A percentile compares a stretch with the other conserved stretches of the same genome.
phyloP scores from a whole-genome alignment of 2,797 vertebrate species.

The Chlorospingus semifuscus region DNA sequence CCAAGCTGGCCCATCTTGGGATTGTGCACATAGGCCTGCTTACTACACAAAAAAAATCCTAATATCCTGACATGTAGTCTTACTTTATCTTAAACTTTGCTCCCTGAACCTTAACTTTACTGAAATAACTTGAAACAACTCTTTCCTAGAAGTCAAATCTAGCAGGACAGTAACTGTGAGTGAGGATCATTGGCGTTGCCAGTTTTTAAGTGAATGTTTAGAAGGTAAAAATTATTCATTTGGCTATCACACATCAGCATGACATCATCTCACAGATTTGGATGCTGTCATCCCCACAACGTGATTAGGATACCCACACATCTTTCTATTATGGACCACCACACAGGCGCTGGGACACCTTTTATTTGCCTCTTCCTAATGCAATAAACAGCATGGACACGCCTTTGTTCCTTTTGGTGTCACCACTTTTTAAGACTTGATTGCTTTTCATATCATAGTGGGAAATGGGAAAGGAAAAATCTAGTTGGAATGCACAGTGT shows the following conservation, averaged over 20 bases:
- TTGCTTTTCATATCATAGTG: neutral
- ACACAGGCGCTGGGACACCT: neutral
- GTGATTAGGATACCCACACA: neutral
- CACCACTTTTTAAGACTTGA: neutral
- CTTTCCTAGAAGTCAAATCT: neutral
- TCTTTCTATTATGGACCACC: neutral
- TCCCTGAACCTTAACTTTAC: neutral
- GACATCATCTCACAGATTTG: neutral
- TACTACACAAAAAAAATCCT: neutral
- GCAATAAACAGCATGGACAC: rapidly evolving
- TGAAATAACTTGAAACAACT: neutral
- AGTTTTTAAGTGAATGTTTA: neutral
- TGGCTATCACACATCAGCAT: neutral
- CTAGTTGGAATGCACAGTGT: neutral
- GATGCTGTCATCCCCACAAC: neutral
- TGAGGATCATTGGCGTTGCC: neutral
- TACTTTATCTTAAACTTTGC: neutral
- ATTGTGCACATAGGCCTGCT: too few species aligned
- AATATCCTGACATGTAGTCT: neutral
- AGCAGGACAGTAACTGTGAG: neutral
- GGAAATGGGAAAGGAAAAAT: neutral
- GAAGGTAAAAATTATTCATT: neutral
- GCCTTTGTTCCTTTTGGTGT: rapidly evolving
- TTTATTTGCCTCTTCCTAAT: too few species aligned
- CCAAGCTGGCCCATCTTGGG: neutral